phyloP scores from a whole-genome alignment of 2,113 vertebrate species.

The Carollia perspicillata region DNA sequence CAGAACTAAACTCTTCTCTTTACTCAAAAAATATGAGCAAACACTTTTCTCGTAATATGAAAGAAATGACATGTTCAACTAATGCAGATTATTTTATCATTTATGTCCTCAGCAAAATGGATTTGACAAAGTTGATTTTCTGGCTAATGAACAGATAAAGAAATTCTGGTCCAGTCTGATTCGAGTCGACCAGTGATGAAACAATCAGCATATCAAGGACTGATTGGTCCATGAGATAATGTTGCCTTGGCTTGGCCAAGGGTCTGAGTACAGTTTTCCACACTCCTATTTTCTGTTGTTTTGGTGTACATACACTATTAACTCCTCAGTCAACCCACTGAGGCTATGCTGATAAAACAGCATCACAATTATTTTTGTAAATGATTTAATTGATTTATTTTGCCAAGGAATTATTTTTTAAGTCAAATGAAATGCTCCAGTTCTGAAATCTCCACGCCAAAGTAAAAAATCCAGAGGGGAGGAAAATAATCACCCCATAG shows the following conservation, averaged over 20 bases:
- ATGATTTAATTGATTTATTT: not conserved
- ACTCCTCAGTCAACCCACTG: not conserved
- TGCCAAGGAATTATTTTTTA: not conserved
- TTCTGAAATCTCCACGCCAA: slow-evolving; percentile 25
- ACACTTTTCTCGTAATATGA: not conserved
- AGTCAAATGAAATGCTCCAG: not conserved
- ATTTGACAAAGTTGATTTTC: not conserved
- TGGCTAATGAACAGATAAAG: not conserved
- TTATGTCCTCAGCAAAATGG: not conserved
- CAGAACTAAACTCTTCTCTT: not conserved
- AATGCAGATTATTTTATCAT: not conserved
- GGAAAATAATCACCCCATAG: not conserved
- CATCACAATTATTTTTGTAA: not conserved
- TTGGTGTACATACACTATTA: not conserved
- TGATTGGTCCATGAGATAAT: no score
- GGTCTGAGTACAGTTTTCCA: not conserved
- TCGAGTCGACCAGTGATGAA: not conserved
- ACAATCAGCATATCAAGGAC: not conserved
- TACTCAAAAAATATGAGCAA: not conserved
- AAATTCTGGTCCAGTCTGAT: not conserved
- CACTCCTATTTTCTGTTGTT: not conserved
- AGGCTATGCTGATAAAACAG: not conserved
- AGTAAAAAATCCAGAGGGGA: not conserved
- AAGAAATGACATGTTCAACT: not conserved
- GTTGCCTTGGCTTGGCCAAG: not conserved